A percentile compares a stretch with the other conserved stretches of the same genome.
Evolutionary conservation across 2,888 invertebrate species (phyloP).

Genomic region (Anodontia alba): DNA sequence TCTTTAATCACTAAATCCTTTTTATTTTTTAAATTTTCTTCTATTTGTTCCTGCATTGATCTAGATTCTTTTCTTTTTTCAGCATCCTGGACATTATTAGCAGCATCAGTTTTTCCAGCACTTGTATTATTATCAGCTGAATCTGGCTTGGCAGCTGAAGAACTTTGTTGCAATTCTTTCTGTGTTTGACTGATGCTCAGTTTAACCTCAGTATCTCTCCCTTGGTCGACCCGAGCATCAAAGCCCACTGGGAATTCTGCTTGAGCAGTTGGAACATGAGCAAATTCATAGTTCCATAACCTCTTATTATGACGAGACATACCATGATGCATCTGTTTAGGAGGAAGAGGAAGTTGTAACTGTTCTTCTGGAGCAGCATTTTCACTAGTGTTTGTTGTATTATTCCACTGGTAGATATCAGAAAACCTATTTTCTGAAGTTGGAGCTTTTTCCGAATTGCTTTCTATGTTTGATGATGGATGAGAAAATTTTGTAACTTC

Average conservation of each 20-base stretch:
- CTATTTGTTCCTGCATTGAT: constrained; percentile 44
- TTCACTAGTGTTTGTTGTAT: too few relatives aligned
- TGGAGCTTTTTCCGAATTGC: background rate
- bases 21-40: constrained; percentile 43
- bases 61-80: constrained; percentile 4
- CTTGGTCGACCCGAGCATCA: constrained; percentile 60
- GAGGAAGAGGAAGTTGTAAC: constrained; percentile 61
- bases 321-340: constrained; percentile 40
- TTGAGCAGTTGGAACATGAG: constrained; percentile 74
- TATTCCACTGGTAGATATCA: background rate
- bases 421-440: background rate
- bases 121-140: background rate
- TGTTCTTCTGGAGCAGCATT: constrained; percentile 7
- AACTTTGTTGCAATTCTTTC: background rate
- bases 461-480: background rate
- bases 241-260: constrained; percentile 69
- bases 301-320: constrained; percentile 6
- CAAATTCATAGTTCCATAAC: constrained; percentile 60
- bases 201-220: background rate
- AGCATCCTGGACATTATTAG: background rate
- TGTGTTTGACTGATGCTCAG: background rate
- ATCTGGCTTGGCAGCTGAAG: background rate
- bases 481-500: too few relatives aligned
- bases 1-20: constrained; percentile 58
- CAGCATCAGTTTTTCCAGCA: background rate